A percentile compares a stretch with the other conserved stretches of the same genome.
phyloP scores from a whole-genome alignment of 2,113 vertebrate species.

The Aegypius monachus region DNA sequence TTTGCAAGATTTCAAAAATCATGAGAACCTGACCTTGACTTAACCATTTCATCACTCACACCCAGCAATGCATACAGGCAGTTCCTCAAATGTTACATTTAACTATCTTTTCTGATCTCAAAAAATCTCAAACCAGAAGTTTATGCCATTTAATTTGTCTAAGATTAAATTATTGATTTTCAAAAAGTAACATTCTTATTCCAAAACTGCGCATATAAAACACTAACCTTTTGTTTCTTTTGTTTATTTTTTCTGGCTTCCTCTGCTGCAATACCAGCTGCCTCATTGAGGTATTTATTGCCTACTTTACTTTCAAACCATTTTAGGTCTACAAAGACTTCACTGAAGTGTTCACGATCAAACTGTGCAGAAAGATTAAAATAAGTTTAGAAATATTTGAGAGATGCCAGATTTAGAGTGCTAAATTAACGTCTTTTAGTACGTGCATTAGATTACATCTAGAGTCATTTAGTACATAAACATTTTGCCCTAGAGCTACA shows the following conservation, averaged over 20 bases:
- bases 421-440: background rate
- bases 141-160: background rate
- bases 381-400: background rate
- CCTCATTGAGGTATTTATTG: constrained; percentile 97
- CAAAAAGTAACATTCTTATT: background rate
- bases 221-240: constrained; percentile 78
- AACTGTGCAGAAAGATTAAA: constrained; percentile 77
- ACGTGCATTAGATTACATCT: background rate
- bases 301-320: constrained; percentile 99
- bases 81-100: background rate
- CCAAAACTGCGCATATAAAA: background rate
- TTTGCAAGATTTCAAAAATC: background rate
- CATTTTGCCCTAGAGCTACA: background rate
- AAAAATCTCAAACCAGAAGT: background rate
- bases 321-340: constrained; percentile 96
- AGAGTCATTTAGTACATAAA: background rate
- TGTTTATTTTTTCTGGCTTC: constrained; percentile 79
- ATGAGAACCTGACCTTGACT: background rate
- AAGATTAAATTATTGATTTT: background rate
- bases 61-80: background rate
- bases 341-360: constrained; percentile 95
- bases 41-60: background rate
- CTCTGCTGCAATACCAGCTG: constrained; percentile 91
- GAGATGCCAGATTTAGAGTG: background rate
- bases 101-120: background rate